Base-by-base conservation (phyloP, 2,888 invertebrate species). In the Bellardia pandia region DNA sequence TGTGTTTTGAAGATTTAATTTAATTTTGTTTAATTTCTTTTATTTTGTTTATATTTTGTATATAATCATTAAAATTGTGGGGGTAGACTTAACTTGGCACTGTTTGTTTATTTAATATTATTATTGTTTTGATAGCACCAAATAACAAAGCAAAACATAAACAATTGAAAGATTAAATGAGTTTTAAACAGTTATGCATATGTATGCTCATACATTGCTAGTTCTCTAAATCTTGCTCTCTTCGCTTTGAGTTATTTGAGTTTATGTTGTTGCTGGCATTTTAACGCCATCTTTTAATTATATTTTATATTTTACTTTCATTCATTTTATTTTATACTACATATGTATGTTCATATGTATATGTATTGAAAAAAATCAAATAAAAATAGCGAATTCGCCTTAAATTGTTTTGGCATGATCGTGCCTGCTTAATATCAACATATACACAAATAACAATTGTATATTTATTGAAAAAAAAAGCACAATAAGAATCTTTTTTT, bases 311-410 rank as follows among this genome's bases (percentile, higher is more conserved):
- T 37, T 37, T 37, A 37, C 37, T 9, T 45, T 45, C 45, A 45
- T 45, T 45, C 45, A 45, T 45, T 45, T 45, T 45, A 45, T 45
- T 9, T 45, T 45, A 3, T 3, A 45, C 23, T 23, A 23, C 23
- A 23, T 23, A 23, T 23, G 23, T 23, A 23, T 1, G 1, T 23
- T 1, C 23, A 23, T 23, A 23, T 23, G 23, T 37, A 37, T 1
- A 33, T 33, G 5, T 4, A 37, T 37, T 6, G 6, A 37, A 37
- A 37, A 6, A 37, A 37, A 37, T 37, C 4, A 37, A 0, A 48
- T 14, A 53, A 53, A 53, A 13, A 40, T 40, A 9, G 3, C 68
- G 6, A 76, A 76, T 76, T 76, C 66, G 66, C 76, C 53, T 40
- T 51, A 64, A 16, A 62, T 51, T 62, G 33, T 64, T n/a, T 23